Base-by-base conservation (phyloP, 2,113 vertebrate species). In the Archocentrus centrarchus region DNA sequence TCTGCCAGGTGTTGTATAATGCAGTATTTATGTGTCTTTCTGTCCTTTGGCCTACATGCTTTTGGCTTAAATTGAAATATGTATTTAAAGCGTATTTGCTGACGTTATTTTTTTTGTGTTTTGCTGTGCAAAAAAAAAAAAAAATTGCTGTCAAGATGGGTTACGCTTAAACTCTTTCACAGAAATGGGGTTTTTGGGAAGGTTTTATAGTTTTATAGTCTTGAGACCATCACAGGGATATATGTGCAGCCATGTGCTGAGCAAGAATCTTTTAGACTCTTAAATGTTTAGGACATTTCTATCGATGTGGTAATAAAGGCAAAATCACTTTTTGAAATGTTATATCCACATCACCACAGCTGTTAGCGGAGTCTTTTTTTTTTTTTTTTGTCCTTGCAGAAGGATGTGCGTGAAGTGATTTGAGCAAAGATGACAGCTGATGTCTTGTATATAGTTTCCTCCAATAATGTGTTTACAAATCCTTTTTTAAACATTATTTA, bases 1-100 rank as follows among this genome's bases (percentile, higher is more conserved):
- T 87, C 82, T 90, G 88, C 87, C 87, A 88, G 82, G 80, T 92
- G 79, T 91, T 86, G 70, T 84, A 58, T 84, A 84, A 85, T 76
- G 68, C 81, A 88, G 62, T 85, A 81, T 90, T 86, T 76, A 63
- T 80, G 57, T 57, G 53, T 39, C 57, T 68, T 20, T 47, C 37
- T 76, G 79, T 79, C 85, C 81, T 80, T 47, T 70, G 64, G 32
- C 59, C 82, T 57, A 30, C 62, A 59, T 73, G 77, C 2, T 32
- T 55, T 17, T 62, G 39, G 14, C 77, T 84, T 44, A 17, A 13
- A 80, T 41, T 50, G 20, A 82, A 70, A 77, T 37, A 27, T 64
- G 37, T 58, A 30, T 47, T 37, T 75, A 30, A 75, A 32, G 75
- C 75, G n/a, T 58, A 11, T 80, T 24, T 32, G 61, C 18, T 44